Evolutionary conservation across 1,140 invertebrate genomes (phyloP), one percentile per base, ranked within the genome.

Genomic region (Nymphalis io): DNA sequence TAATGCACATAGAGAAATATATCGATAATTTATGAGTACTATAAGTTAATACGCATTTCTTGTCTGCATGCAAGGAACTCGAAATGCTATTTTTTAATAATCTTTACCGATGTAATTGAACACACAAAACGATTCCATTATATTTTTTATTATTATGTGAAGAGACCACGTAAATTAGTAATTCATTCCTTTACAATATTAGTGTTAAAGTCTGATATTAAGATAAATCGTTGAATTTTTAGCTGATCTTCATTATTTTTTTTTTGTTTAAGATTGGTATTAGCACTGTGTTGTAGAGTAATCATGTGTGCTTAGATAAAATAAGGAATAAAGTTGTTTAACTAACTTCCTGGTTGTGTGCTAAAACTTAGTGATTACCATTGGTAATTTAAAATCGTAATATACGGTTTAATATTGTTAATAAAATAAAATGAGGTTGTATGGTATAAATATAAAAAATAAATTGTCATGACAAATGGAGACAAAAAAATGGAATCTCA

Each of bases 271-370:
- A 77, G 69, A 74, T 79, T 76, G 72, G 67, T 77, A 73, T 73
- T 73, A 76, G 78, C 80, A 84, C 79, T 76, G 42, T 63, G 63
- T 82, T 78, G 60, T 79, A 82, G 72, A 71, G 58, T 69, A 62
- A 67, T 85, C 80, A 80, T 70, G 75, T 80, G 77, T 82, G 78
- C 73, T 82, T 87, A 88, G 85, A 80, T 60, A 68, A 67, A 67
- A 71, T 84, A 80, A 78, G 81, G 72, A 62, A 78, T 75, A 75
- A 74, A 83, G 85, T 87, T 85, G 83, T 81, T 71, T 79, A 73
- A 73, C 77, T 81, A 84, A 88, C 84, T 82, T 82, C 72, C 77
- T 79, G 89, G 89, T 91, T 91, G 89, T 91, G 89, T 89, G 85
- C 78, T 89, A 88, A 78, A 73, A 76, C 76, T 77, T 83, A 84